Evolutionary conservation across 2,113 vertebrate genomes (phyloP).

Genomic region (Mionectes macconnelli): DNA sequence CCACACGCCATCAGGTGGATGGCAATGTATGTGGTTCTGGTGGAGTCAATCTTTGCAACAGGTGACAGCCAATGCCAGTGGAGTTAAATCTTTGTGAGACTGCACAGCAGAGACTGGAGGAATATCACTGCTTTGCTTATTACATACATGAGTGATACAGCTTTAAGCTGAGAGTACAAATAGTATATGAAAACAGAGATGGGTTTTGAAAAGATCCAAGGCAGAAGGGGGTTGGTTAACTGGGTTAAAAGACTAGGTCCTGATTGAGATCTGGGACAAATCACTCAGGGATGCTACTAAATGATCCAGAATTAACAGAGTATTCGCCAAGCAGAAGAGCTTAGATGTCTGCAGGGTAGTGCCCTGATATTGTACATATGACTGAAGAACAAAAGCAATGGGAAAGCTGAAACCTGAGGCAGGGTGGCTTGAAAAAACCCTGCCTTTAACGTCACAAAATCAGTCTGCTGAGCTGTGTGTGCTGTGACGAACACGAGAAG

Average conservation of each 20-base stretch:
- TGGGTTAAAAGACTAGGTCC: neutral
- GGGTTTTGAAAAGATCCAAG: neutral
- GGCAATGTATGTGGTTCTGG: neutral
- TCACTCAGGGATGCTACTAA: neutral
- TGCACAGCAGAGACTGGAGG: neutral
- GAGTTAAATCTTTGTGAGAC: neutral
- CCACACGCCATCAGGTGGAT: rapidly evolving
- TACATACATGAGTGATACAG: neutral
- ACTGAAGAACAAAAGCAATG: neutral
- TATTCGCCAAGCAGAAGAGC: neutral
- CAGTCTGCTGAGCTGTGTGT: neutral
- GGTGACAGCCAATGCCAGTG: neutral
- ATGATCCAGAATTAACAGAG: neutral
- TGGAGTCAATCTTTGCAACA: neutral
- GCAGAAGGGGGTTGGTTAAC: neutral
- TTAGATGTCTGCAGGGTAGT: neutral
- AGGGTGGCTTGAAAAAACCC: neutral
- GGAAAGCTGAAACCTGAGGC: neutral
- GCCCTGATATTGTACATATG: neutral
- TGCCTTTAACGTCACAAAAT: neutral
- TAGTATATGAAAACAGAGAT: neutral
- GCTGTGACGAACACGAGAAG: neutral
- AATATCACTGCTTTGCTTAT: neutral
- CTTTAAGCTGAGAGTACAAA: neutral
- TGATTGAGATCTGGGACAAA: neutral